Percentiles rank a stretch among this genome's conserved stretches.
These are phyloP conservation scores for Coilia nasus DNA, from an alignment of 2,797 vertebrate species.

Conservation along the genomic window DNA sequence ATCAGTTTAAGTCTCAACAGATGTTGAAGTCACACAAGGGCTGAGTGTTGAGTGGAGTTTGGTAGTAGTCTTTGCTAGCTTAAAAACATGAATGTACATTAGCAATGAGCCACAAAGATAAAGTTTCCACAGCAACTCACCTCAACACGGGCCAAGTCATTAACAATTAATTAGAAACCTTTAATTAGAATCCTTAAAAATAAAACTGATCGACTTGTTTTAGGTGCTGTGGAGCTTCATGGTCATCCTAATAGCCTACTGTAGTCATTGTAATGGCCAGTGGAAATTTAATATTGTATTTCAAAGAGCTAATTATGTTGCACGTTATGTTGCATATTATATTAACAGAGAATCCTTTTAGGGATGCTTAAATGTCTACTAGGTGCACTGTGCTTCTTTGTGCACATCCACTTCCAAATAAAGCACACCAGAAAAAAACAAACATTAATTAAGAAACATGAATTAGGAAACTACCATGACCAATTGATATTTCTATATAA, in stretches of 20 bases:
- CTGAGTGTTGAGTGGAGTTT: not conserved
- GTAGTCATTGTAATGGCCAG: not conserved
- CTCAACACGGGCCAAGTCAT: not conserved
- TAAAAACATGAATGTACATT: not conserved
- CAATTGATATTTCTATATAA: not conserved
- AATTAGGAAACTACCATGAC: not conserved
- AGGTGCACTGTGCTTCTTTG: not conserved
- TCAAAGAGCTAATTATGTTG: not conserved
- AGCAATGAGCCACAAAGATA: not conserved
- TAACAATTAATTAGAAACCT: not conserved
- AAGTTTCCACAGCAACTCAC: not conserved
- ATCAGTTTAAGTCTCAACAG: constrained; percentile 15
- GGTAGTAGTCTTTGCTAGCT: not conserved
- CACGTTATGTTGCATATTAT: not conserved
- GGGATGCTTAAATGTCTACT: not conserved
- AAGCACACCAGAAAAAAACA: not conserved
- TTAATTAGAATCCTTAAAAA: constrained; percentile 14
- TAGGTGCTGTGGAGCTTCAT: not conserved
- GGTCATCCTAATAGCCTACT: not conserved
- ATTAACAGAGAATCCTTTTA: not conserved
- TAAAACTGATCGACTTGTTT: constrained; percentile 13
- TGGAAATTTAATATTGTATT: not conserved
- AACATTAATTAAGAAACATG: not conserved
- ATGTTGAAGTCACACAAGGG: constrained; percentile 16
- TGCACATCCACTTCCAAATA: not conserved